A percentile compares a stretch with the other conserved stretches of the same genome.
These are phyloP conservation scores for Centropus bengalensis DNA, from an alignment of 2,113 vertebrate genomes.

Conservation along the genomic window DNA sequence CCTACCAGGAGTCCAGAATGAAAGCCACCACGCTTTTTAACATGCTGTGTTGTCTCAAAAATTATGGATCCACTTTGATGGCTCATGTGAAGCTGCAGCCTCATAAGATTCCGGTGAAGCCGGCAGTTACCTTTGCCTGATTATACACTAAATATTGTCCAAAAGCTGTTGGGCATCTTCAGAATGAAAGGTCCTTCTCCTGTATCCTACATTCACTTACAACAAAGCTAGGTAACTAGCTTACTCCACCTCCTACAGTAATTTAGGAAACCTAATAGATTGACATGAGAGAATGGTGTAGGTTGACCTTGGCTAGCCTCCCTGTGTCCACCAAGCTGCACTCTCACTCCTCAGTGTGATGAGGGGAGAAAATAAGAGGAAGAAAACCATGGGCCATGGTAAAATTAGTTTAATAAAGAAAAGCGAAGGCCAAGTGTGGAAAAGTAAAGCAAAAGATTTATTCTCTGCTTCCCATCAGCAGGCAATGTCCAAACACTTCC, in stretches of 20 bases:
- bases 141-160: not conserved
- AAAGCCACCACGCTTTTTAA: not conserved
- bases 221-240: not conserved
- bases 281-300: not conserved
- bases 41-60: not conserved
- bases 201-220: not conserved
- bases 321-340: not conserved
- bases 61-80: not conserved
- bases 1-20: not conserved
- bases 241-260: not conserved
- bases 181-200: not conserved
- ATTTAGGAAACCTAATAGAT: not conserved
- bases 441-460: not conserved
- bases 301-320: not conserved
- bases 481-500: not conserved
- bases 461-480: not conserved
- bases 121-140: not conserved
- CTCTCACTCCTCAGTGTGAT: not conserved
- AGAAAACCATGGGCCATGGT: not conserved
- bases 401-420: too few relatives aligned
- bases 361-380: not conserved
- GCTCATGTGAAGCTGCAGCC: not conserved
- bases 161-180: not conserved
- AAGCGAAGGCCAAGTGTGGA: too few relatives aligned
- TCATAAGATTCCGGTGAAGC: not conserved